Base-by-base conservation (phyloP, 2,888 invertebrate species). In the Cactoblastis cactorum region DNA sequence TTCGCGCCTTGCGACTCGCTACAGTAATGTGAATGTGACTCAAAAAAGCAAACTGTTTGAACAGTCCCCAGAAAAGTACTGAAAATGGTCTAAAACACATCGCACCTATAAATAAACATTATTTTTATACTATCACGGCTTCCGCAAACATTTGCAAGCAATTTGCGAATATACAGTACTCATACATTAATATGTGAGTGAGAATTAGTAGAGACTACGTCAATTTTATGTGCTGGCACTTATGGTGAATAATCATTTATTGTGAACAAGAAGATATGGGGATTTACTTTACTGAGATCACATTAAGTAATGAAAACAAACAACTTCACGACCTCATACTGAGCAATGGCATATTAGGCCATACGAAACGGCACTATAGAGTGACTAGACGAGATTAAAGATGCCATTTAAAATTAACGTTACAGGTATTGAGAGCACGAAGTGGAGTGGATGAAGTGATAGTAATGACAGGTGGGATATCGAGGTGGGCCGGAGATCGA, bases 1-100 rank as follows among this genome's bases (percentile, higher is more conserved):
- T 80, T 84, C 73, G 77, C 81, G 79, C 76, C 77, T 77, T 68
- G 71, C 71, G 61, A 70, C 73, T 71, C 69, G 61, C 68, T 63
- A 66, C 65, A 61, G 58, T 28, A 67, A 66, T 67, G 64, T 57
- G 68, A 67, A 66, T 67, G 64, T 57, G 68, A 69, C 61, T 65
- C 63, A 63, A 67, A 65, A 63, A 59, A n/a, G 12, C 18, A 9
- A 8, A 18, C 11, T 32, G 22, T 48, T 9, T 28, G 24, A 28
- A 37, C 9, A 37, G n/a, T 15, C 12, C 4, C 3, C 15, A 28
- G 43, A 43, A 28, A 43, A 17, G 17, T 15, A 43, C 28, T 43
- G 43, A 43, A 28, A 43, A 15, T 3, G 28, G 28, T 43, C 15
- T 32, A 28, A 6, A 43, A 15, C 15, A 32, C 28, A 43, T 17